Conservation (phyloP, 2,888 invertebrate species). For the Cinara cedri region DNA sequence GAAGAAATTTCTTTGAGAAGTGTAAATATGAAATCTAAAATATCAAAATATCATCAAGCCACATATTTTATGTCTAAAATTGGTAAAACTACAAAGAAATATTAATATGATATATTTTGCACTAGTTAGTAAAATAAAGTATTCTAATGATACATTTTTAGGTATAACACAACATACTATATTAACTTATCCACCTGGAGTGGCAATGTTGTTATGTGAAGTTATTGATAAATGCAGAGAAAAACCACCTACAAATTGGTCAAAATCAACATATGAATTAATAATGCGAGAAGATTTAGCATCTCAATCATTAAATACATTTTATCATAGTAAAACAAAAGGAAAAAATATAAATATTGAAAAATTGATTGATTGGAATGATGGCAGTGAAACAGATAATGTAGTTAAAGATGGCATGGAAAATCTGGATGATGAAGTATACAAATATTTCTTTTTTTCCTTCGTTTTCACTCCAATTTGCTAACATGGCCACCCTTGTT, state of each 20-base stretch:
- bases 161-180: constrained; percentile 56
- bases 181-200: constrained; percentile 63
- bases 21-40: constrained; percentile 21
- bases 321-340: not conserved
- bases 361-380: constrained; percentile 36
- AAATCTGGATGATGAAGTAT: constrained; percentile 65
- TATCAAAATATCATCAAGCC: constrained; percentile 61
- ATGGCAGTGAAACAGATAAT: constrained; percentile 51
- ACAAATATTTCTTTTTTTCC: too few relatives aligned
- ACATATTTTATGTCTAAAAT: constrained; percentile 68
- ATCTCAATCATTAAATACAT: constrained; percentile 58
- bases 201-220: constrained; percentile 73
- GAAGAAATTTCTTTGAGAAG: not conserved
- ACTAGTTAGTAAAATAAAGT: not conserved
- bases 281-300: constrained; percentile 77
- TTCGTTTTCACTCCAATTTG: too few relatives aligned
- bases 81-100: constrained; percentile 64
- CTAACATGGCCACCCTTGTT: too few relatives aligned
- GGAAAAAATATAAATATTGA: constrained; percentile 36
- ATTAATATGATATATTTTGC: not conserved
- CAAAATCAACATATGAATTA: constrained; percentile 73
- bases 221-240: constrained; percentile 74
- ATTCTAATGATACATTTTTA: constrained; percentile 20
- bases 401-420: constrained; percentile 73
- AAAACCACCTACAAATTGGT: constrained; percentile 77